These are phyloP conservation scores for Cyprinus carpio DNA, from an alignment of 2,113 vertebrate species.

Conservation along the genomic window DNA sequence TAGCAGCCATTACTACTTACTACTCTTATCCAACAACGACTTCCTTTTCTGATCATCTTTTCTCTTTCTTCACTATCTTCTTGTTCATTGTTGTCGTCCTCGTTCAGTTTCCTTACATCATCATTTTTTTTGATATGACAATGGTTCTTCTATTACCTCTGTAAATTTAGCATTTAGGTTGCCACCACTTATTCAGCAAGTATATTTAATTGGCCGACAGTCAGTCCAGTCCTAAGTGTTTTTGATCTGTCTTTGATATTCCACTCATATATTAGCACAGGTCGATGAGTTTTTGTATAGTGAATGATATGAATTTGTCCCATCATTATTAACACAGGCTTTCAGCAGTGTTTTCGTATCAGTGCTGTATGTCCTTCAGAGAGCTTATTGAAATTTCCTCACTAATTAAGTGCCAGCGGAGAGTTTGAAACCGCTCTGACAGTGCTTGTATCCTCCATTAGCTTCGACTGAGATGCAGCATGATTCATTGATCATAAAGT, in stretches of 20 bases:
- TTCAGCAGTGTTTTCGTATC: neutral
- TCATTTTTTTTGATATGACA: neutral
- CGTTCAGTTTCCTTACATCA: too few species aligned
- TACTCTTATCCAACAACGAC: too few species aligned
- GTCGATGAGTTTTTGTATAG: neutral
- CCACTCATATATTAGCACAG: neutral
- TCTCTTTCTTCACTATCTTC: too few species aligned
- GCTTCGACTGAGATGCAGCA: too few species aligned
- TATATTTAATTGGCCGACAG: neutral
- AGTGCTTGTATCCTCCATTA: conserved; percentile 16
- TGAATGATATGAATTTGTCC: neutral
- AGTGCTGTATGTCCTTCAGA: neutral
- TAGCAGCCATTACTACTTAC: too few species aligned
- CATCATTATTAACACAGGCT: conserved; percentile 21
- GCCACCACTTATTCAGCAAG: neutral
- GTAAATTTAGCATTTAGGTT: neutral
- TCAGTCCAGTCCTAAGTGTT: neutral
- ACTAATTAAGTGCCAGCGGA: conserved; percentile 28
- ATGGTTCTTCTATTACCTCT: neutral
- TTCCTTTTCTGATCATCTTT: too few species aligned
- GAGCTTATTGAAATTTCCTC: neutral
- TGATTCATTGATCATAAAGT: conserved; percentile 67
- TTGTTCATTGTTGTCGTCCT: too few species aligned
- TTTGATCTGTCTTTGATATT: conserved; percentile 13
- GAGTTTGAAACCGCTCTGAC: conserved; percentile 52